phyloP scores from a whole-genome alignment of 2,113 vertebrate genomes.

The Lonchura striata region DNA sequence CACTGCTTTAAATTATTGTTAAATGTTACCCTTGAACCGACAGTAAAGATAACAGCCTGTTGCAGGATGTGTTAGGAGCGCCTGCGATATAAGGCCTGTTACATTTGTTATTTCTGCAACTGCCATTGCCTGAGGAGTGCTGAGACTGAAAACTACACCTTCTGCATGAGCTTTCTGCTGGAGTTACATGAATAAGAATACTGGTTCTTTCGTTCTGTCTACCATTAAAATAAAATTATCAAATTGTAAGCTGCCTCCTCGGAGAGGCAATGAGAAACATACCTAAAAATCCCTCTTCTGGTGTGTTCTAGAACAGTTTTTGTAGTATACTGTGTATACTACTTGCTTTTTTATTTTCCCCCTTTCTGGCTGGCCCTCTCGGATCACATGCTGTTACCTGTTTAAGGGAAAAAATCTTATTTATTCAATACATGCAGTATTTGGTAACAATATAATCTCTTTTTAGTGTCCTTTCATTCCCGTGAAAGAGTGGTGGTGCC shows the following conservation, averaged over 20 bases:
- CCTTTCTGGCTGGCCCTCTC: not conserved
- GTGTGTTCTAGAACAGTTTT: not conserved
- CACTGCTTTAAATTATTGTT: not conserved
- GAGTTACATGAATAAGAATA: not conserved
- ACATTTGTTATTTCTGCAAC: not conserved
- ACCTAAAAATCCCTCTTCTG: not conserved
- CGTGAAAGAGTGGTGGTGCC: not conserved
- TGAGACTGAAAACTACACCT: not conserved
- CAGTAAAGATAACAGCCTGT: not conserved
- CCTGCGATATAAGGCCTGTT: not conserved
- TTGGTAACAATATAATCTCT: not conserved
- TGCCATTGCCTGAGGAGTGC: not conserved
- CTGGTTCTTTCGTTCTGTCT: not conserved
- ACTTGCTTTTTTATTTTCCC: accelerated
- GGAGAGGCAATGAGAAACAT: not conserved
- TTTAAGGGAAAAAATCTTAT: not conserved
- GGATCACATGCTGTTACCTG: not conserved
- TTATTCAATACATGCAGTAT: not conserved
- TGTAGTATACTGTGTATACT: not conserved
- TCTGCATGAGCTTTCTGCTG: not conserved
- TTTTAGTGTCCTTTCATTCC: not conserved
- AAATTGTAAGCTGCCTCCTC: not conserved
- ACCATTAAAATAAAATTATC: not conserved
- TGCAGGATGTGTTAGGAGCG: not conserved
- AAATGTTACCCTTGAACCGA: not conserved